Conservation (phyloP, 2,113 vertebrate species). For the Harpagus bidentatus region DNA sequence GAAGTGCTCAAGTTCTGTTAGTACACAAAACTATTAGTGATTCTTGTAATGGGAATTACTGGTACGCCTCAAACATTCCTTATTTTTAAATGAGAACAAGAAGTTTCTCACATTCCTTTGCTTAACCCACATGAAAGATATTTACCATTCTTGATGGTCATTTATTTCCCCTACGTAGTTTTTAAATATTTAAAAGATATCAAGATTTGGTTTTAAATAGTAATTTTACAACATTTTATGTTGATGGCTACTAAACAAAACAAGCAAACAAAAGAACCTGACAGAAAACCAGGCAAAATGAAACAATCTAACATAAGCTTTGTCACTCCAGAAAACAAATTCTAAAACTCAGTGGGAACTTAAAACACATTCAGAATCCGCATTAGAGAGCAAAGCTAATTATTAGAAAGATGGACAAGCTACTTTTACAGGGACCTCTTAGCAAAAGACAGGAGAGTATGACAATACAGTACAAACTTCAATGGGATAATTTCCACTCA, state of each 20-base stretch:
- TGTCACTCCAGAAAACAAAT: not conserved
- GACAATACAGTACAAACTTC: not conserved
- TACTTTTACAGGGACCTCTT: not conserved
- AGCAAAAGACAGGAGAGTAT: not conserved
- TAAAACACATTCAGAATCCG: not conserved
- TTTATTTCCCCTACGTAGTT: not conserved
- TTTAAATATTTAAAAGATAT: not conserved
- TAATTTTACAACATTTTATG: not conserved
- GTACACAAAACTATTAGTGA: not conserved
- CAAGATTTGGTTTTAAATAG: not conserved
- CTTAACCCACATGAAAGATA: constrained; percentile 35
- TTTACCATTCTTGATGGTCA: constrained; percentile 25
- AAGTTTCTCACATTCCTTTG: constrained; percentile 2
- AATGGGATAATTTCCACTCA: not conserved
- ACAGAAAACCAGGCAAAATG: not conserved
- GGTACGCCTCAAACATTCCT: not conserved
- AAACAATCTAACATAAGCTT: not conserved
- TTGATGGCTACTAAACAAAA: not conserved
- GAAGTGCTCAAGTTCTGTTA: not conserved
- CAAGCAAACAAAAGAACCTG: not conserved
- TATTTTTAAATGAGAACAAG: not conserved
- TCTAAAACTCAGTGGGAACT: not conserved
- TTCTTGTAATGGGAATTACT: not conserved
- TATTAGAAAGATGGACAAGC: not conserved
- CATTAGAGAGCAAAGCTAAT: not conserved